Evolutionary conservation across 2,888 invertebrate genomes (phyloP), one percentile per base, ranked within the genome.

Genomic region (Temnothorax rugatulus): DNA sequence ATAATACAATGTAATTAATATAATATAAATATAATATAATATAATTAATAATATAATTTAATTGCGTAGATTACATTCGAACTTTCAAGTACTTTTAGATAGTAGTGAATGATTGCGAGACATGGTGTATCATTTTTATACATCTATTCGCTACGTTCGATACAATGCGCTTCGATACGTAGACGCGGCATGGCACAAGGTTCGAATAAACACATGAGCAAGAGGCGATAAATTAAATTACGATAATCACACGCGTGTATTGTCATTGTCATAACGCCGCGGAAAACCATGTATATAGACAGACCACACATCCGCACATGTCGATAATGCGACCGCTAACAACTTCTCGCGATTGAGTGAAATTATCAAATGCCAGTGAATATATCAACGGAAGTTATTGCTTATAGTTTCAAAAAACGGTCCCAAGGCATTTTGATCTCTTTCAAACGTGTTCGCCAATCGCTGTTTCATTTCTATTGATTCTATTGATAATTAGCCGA

Each of bases 151-250:
- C 21, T 29, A 75, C 18, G 21, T 38, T 11, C 34, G n/a, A 44
- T 57, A 44, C n/a, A 29, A 73, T 18, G 8, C 18, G 29, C 18
- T 74, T n/a, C n/a, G n/a, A n/a, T n/a, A n/a, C n/a, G 29, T 25
- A 61, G 5, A 4, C 29, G 29, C 29, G 8, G 34, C 7, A 34
- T 18, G 41, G 69, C 52, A 4, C 47, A 25, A 57, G 29, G 25
- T 68, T 54, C 41, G 57, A 41, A 57, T 29, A 15, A 68, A 41
- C n/a, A n/a, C 25, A 18, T 25, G 9, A 59, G 21, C 59, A 79
- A 79, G 59, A 79, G 47, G 79, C 11, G 69, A 69, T 21, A 59
- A 77, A 59, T 79, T 79, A 15, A 71, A 71, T 79, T 59, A 59
- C 47, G 34, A 5, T 79, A 71, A 71, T 79, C 47, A 59, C 57